Evolutionary conservation across 30 jellyfish, hydroid and myxozoan genomes (phyloP).

Genomic region (Chrysaora quinquecirrha): DNA sequence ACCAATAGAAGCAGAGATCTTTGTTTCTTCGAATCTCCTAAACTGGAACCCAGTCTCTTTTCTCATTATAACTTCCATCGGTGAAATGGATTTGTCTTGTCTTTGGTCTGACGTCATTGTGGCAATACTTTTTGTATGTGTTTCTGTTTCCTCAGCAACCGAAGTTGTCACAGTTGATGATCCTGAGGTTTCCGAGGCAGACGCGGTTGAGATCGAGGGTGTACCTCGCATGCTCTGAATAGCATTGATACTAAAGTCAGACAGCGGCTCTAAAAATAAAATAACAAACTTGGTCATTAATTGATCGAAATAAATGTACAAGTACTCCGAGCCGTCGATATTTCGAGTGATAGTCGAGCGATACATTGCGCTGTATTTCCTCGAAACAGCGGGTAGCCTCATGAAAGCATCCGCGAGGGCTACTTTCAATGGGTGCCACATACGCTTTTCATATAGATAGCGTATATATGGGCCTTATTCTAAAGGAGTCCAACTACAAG

Average conservation of each 20-base stretch:
- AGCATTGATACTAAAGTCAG: conserved; percentile 83
- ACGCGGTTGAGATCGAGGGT: conserved; percentile 5
- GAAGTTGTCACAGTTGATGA: conserved; percentile 14
- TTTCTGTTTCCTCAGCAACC: not conserved
- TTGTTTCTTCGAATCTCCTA: conserved; percentile 61
- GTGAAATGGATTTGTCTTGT: conserved; percentile 75
- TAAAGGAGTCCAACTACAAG: too few relatives aligned
- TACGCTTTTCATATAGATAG: too few relatives aligned
- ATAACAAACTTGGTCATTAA: not conserved
- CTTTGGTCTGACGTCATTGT: conserved; percentile 67
- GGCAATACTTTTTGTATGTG: conserved; percentile 69
- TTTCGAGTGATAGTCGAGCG: too few relatives aligned
- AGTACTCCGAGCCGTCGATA: too few relatives aligned
- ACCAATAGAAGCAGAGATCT: conserved; percentile 50
- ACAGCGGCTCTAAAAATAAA: conserved; percentile 61
- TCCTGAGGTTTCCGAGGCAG: conserved; percentile 12
- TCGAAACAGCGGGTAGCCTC: too few relatives aligned
- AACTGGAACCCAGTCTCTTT: conserved; percentile 69
- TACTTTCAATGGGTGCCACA: too few relatives aligned
- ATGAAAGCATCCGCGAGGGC: too few relatives aligned
- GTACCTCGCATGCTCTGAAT: conserved; percentile 73
- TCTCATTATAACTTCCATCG: conserved; percentile 65
- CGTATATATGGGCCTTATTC: too few relatives aligned
- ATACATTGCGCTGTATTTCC: too few relatives aligned
- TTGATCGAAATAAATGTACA: too few relatives aligned